phyloP scores from a whole-genome alignment of 2,797 vertebrate species.

The Oreochromis mossambicus region DNA sequence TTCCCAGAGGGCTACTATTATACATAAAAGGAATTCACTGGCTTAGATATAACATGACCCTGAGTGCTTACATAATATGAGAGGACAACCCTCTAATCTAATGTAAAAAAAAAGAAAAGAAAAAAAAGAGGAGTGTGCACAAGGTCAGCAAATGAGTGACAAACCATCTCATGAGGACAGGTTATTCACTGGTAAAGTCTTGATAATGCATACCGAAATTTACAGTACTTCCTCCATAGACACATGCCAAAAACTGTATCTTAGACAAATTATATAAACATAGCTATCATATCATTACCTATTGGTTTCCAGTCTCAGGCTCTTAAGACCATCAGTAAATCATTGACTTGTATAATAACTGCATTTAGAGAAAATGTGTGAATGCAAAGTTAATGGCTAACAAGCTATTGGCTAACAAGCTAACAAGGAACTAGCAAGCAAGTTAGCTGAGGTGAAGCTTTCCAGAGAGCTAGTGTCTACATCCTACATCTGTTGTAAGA shows the following conservation, averaged over 20 bases:
- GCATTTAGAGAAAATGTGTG: not conserved
- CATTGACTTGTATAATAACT: not conserved
- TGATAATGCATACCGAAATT: accelerated
- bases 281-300: not conserved
- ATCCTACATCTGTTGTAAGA: not conserved
- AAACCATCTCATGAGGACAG: not conserved
- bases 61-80: not conserved
- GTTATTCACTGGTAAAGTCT: not conserved
- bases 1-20: not conserved
- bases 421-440: not conserved
- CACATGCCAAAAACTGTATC: not conserved
- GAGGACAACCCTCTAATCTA: not conserved
- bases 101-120: accelerated
- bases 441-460: not conserved
- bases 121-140: not conserved
- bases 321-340: not conserved
- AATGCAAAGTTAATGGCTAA: not conserved
- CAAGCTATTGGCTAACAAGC: not conserved
- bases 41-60: slow-evolving; percentile 11
- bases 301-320: not conserved
- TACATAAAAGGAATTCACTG: not conserved
- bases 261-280: not conserved
- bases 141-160: not conserved
- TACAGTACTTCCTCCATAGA: not conserved
- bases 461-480: not conserved